Base-by-base conservation (phyloP, 2,113 vertebrate genomes). In the Phycodurus eques region DNA sequence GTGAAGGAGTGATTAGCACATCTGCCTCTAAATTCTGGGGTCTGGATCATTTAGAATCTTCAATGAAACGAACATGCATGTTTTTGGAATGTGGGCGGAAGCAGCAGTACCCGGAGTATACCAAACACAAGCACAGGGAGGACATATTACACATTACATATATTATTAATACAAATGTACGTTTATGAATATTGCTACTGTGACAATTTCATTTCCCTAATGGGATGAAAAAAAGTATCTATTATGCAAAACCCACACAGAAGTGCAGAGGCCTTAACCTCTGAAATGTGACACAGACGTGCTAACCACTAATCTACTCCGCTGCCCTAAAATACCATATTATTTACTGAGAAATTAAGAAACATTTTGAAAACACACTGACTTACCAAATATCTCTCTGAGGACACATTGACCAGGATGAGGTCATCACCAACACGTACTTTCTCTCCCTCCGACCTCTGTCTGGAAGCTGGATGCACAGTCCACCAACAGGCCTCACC, bases 321-420 rank as follows among this genome's bases (percentile, higher is more conserved):
- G 15, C 49, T 17, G 5, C 15, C 7, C 20, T 42, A 31, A 19
- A 14, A 27, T 43, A 14, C 49, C 56, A 33, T 60, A 42, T 68
- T 56, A 0, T 12, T 42, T 0, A 22, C 22, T 64, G 6, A 7
- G 61, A 3, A 19, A 15, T 61, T 8, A 3, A 17, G 15, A 5
- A 53, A 20, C 15, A 53, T 53, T 19, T 7, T 13, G 51, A 56
- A 56, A 27, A 56, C n/a, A 8, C 2, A 6, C 13, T 47, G 4
- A 92, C 95, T 96, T 87, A 99, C 97, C 94, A 98, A 89, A 79
- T 97, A 99, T 86, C 97, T 92, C 82, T 99, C 96, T 27, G 96
- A 98, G 67, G 96, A 98, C 67, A 98, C 92, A 4, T 93, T 99
- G 82, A 98, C 94, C 73, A 99, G 90, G 78, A 99, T 99, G 76